phyloP scores from a whole-genome alignment of 2,888 invertebrate species.

The Cerastis rubricosa region DNA sequence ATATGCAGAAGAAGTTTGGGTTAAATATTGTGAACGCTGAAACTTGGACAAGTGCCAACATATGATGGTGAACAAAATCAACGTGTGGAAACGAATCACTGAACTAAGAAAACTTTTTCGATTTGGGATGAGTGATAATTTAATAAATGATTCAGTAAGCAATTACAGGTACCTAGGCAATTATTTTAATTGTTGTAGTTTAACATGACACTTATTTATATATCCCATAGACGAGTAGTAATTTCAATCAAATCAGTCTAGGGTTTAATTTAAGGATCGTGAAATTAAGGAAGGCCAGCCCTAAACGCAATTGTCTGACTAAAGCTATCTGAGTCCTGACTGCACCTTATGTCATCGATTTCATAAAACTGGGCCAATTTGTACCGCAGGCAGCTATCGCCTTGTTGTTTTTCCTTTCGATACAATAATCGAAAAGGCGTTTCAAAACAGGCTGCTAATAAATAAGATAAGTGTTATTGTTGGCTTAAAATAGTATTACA shows the following conservation, averaged over 20 bases:
- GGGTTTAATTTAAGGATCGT: neutral
- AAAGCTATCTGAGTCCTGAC: slow-evolving; percentile 70
- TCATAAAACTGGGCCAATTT: slow-evolving; percentile 73
- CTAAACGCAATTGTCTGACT: slow-evolving; percentile 51
- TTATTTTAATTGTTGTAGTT: neutral
- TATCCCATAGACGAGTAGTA: neutral
- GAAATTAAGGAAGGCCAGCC: slow-evolving; percentile 35
- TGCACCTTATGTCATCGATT: slow-evolving; percentile 78
- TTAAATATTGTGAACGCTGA: neutral
- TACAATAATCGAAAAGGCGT: slow-evolving; percentile 55
- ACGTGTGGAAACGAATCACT: neutral
- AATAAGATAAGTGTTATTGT: slow-evolving; percentile 35
- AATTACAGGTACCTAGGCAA: neutral
- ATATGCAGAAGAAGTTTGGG: neutral
- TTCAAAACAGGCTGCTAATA: slow-evolving; percentile 41
- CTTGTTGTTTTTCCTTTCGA: slow-evolving; percentile 64
- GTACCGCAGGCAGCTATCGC: slow-evolving; percentile 58
- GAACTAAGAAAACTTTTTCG: neutral
- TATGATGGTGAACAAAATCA: neutral
- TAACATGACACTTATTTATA: neutral
- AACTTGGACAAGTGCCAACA: neutral
- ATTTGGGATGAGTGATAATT: neutral
- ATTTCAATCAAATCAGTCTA: neutral
- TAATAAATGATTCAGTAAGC: neutral
- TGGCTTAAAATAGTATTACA: slow-evolving; percentile 5